Conservation (phyloP, 2,797 vertebrate genomes). For the Danio kyathit region DNA sequence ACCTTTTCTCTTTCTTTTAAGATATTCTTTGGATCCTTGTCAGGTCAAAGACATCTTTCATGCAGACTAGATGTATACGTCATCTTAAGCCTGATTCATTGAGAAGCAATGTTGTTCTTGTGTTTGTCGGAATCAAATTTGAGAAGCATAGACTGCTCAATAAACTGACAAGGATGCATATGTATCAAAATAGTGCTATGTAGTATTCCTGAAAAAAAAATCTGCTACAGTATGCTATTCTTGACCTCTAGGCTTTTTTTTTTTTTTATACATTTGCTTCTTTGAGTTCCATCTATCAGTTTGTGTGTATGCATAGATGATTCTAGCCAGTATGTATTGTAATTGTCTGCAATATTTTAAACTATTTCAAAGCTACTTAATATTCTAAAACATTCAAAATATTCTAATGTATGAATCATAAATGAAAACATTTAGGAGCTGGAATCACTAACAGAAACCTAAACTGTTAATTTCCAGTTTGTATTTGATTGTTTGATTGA, state of each 20-base stretch:
- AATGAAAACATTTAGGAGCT: not conserved
- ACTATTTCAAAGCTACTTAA: too few species aligned
- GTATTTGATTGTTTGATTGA: too few species aligned
- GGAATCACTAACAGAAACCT: not conserved
- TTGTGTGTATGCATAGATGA: too few species aligned
- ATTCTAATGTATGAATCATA: not conserved
- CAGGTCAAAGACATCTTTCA: slow-evolving; percentile 43
- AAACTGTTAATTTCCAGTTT: too few species aligned
- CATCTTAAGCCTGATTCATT: slow-evolving; percentile 23
- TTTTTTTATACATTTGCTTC: not conserved
- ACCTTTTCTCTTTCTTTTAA: not conserved
- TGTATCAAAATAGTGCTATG: not conserved
- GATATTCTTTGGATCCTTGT: slow-evolving; percentile 25
- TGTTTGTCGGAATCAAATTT: slow-evolving; percentile 41
- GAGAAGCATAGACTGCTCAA: not conserved
- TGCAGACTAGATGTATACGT: slow-evolving; percentile 29
- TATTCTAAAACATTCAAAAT: too few species aligned
- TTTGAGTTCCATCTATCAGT: not conserved
- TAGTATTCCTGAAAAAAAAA: not conserved
- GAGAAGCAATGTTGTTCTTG: slow-evolving; percentile 34
- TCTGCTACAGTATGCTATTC: slow-evolving; percentile 6
- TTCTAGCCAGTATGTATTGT: too few species aligned
- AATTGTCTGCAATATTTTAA: too few species aligned
- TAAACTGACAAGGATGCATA: not conserved
- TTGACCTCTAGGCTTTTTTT: not conserved